These are phyloP conservation scores for Crocidura indochinensis DNA, from an alignment of 2,797 vertebrate genomes.

Conservation along the genomic window DNA sequence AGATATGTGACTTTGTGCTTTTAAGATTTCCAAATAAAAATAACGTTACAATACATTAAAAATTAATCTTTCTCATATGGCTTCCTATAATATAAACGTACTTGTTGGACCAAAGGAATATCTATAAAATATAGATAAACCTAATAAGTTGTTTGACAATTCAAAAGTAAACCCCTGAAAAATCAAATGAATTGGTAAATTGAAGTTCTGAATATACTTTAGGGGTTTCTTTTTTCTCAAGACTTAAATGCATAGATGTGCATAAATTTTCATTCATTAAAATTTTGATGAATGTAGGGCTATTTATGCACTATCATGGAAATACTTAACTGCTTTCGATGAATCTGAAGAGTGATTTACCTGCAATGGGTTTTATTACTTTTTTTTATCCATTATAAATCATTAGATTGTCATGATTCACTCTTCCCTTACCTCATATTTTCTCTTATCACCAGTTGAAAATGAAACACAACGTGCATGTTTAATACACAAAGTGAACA, in stretches of 20 bases:
- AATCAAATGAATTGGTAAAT: slow-evolving; percentile 11
- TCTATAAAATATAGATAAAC: slow-evolving; percentile 19
- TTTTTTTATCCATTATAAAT: background rate
- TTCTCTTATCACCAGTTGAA: slow-evolving; percentile 50
- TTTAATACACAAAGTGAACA: slow-evolving; percentile 40
- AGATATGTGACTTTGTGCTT: background rate
- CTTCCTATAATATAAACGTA: slow-evolving; percentile 15
- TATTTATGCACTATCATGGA: background rate
- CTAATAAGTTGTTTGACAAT: background rate
- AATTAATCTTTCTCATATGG: background rate
- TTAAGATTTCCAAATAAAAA: background rate
- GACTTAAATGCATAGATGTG: background rate
- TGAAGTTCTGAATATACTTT: slow-evolving; percentile 15
- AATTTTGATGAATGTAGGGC: slow-evolving; percentile 40
- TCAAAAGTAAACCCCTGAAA: slow-evolving; percentile 30
- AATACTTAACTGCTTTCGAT: slow-evolving; percentile 28
- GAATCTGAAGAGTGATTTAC: slow-evolving; percentile 27
- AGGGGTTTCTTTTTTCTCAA: background rate
- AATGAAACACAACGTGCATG: slow-evolving; percentile 23
- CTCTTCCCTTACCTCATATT: slow-evolving; percentile 9
- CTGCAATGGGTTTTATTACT: slow-evolving; percentile 25
- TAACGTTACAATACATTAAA: slow-evolving; percentile 10
- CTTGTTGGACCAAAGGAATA: background rate
- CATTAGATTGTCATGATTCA: background rate
- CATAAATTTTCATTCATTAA: slow-evolving; percentile 17